Base-by-base conservation (phyloP, 2,797 vertebrate genomes). In the Microcaecilia unicolor region DNA sequence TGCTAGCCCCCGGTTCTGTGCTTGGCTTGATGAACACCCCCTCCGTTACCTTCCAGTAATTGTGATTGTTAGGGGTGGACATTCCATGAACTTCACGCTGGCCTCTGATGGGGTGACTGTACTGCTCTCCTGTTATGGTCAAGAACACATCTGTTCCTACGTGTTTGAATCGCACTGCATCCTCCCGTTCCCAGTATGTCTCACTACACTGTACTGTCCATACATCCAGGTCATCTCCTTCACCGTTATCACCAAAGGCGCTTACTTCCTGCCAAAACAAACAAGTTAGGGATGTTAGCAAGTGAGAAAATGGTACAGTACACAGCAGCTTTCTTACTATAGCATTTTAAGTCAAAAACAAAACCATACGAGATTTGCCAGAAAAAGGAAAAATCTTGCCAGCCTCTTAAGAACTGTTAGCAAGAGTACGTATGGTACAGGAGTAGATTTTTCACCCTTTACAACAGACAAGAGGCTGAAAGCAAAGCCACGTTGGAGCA, bases 31-130 rank as follows among this genome's bases (percentile, higher is more conserved):
- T 86, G 72, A 96, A 99, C 51, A 99, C 73, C 1, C 95, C 95
- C 59, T 99, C 95, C 91, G 93, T 93, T 44, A 84, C 83, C 28
- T 88, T 91, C 95, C 95, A 98, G 31, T 80, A 91, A 65, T 88
- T 93, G 80, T 98, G 75, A 4, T 81, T 74, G 61, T 70, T 92
- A 44, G 90, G 51, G 0, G 78, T 45, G 36, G 70, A 33, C 86
- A 93, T 90, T 57, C 86, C 94, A 5, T 97, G 92, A 4, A 99
- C 92, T 61, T 99, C 94, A 1, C 81, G 73, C 43, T 99, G 95
- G 10, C 95, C 93, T 1, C 90, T 72, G 48, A 99, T 97, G 31
- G 95, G 95, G 58, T 90, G 91, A 4, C 92, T 89, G 1, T 92
- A 99, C 63, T 95, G 93, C 50, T 99, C 93, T 2, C 95, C 94